Percentiles rank a stretch among this genome's conserved stretches.
These are phyloP conservation scores for Athalia rosae DNA, from an alignment of 2,888 invertebrate genomes.

Conservation along the genomic window DNA sequence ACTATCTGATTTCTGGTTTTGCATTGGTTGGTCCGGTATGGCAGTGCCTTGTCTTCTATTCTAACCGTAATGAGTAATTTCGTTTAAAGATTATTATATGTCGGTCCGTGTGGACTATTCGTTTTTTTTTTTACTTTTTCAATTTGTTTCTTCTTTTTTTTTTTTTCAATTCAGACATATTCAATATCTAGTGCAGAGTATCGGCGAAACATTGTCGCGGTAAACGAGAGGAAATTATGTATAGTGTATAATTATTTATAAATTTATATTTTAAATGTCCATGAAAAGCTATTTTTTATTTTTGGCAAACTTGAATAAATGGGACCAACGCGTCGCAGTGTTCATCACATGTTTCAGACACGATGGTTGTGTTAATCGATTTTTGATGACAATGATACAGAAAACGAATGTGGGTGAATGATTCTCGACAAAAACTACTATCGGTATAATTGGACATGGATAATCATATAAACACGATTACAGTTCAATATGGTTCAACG, in stretches of 20 bases:
- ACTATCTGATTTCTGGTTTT: constrained; percentile 29
- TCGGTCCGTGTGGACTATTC: constrained; percentile 7
- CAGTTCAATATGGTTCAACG: constrained; percentile 16
- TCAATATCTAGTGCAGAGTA: constrained; percentile 51
- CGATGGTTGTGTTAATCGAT: too few species aligned
- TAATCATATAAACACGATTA: constrained; percentile 35
- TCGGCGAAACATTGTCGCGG: constrained; percentile 50
- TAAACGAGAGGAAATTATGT: neutral
- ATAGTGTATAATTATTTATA: neutral
- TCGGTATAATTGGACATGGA: neutral
- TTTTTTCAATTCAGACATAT: constrained; percentile 13
- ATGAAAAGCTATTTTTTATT: too few species aligned
- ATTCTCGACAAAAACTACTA: constrained; percentile 7
- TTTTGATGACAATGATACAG: neutral
- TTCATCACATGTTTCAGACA: neutral
- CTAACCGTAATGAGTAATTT: constrained; percentile 36
- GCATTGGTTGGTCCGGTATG: constrained; percentile 58
- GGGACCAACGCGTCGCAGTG: too few species aligned
- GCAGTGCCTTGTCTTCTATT: constrained; percentile 62
- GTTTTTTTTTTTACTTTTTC: neutral
- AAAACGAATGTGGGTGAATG: constrained; percentile 8
- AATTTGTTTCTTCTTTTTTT: too few species aligned
- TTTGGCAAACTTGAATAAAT: too few species aligned
- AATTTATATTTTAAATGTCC: neutral
- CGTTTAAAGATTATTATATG: constrained; percentile 16